Conservation (phyloP, 2,888 invertebrate species). For the Volucella bombylans region DNA sequence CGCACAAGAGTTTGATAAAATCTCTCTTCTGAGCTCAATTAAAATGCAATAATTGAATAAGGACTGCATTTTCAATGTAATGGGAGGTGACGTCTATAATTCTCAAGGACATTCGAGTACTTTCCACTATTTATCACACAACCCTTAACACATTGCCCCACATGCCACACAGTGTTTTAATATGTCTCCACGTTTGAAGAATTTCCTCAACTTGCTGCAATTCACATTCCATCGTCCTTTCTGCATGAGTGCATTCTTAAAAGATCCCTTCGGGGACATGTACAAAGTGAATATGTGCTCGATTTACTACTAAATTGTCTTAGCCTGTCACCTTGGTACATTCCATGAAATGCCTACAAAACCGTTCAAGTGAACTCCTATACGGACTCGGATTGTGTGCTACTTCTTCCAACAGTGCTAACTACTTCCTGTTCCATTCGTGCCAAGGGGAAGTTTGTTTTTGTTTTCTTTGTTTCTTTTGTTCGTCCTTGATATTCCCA, state of each 20-base stretch:
- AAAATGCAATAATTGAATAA: no score
- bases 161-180: no score
- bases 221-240: constrained; percentile 40
- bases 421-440: constrained; percentile 21
- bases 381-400: no score
- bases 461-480: not conserved
- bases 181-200: no score
- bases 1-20: no score
- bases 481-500: not conserved
- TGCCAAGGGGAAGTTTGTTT: not conserved
- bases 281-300: constrained; percentile 41
- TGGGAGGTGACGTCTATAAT: no score
- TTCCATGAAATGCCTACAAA: constrained; percentile 45
- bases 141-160: no score
- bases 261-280: constrained; percentile 19
- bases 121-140: no score
- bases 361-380: not conserved
- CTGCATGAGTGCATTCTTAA: constrained; percentile 42
- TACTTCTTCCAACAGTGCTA: not conserved
- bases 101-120: no score
- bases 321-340: constrained; percentile 47
- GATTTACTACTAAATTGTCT: constrained; percentile 42
- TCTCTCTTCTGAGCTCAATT: no score
- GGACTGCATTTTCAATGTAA: no score
- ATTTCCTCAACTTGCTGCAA: constrained; percentile 1